These are phyloP conservation scores for Cygnus atratus DNA, from an alignment of 2,113 vertebrate genomes.

Conservation along the genomic window DNA sequence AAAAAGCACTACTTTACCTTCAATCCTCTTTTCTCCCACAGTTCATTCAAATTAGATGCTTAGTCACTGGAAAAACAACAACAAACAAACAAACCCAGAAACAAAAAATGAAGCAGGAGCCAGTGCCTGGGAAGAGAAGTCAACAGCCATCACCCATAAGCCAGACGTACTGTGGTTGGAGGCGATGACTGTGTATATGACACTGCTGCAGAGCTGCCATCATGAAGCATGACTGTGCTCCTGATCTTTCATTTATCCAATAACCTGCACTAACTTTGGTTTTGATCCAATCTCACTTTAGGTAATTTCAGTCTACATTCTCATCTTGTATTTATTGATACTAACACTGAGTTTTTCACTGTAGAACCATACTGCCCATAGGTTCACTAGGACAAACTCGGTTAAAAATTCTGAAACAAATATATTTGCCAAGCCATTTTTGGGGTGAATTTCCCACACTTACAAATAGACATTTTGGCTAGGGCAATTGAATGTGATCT, in stretches of 20 bases:
- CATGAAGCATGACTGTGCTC: background rate
- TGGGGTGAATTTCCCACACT: background rate
- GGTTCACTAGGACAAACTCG: background rate
- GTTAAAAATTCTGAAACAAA: background rate
- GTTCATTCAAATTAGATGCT: slow-evolving; percentile 34
- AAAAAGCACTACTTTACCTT: slow-evolving; percentile 52
- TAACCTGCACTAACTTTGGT: background rate
- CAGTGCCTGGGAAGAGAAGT: accelerated
- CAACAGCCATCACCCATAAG: background rate
- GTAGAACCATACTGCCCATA: background rate
- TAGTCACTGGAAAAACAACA: background rate
- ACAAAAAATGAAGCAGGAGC: background rate
- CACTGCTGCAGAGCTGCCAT: background rate
- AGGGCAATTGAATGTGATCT: background rate
- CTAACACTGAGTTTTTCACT: background rate
- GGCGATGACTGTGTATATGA: background rate
- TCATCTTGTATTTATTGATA: background rate
- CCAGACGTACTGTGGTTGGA: background rate
- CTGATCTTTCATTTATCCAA: background rate
- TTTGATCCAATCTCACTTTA: background rate
- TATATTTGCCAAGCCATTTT: background rate
- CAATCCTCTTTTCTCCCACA: slow-evolving; percentile 13
- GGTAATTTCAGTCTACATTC: background rate
- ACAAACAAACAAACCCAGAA: background rate
- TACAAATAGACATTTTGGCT: background rate